phyloP scores from a whole-genome alignment of 1,140 invertebrate genomes.

The Drosophila suzukii region DNA sequence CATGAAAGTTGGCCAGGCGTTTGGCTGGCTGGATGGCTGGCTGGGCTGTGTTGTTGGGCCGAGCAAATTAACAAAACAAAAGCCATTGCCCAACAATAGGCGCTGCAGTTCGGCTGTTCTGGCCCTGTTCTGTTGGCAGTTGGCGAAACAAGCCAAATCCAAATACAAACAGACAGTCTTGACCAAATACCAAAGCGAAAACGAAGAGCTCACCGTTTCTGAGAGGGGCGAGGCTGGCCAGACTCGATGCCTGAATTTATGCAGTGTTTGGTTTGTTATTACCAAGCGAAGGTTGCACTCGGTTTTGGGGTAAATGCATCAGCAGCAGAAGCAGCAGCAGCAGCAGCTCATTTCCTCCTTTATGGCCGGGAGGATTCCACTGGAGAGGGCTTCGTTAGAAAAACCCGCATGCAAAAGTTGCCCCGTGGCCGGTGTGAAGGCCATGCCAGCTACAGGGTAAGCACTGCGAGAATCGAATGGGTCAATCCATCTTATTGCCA shows the following conservation, averaged over 20 bases:
- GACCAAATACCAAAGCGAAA: conserved; percentile 80
- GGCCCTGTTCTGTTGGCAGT: conserved; percentile 38
- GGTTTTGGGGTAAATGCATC: conserved; percentile 27
- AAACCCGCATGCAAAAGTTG: conserved; percentile 69
- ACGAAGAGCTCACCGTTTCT: conserved; percentile 46
- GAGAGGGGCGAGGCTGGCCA: conserved; percentile 5
- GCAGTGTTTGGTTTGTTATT: conserved; percentile 82
- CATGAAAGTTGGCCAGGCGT: conserved; percentile 42
- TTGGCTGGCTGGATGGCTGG: neutral
- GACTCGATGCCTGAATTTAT: conserved; percentile 77
- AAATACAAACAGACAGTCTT: conserved; percentile 62
- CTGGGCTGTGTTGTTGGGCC: conserved; percentile 32
- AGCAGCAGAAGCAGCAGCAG: conserved; percentile 20
- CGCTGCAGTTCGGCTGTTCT: conserved; percentile 12
- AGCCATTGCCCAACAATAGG: conserved; percentile 67
- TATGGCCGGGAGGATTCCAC: conserved; percentile 8
- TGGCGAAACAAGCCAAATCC: conserved; percentile 53
- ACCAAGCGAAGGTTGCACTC: conserved; percentile 41
- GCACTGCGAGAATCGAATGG: conserved; percentile 27
- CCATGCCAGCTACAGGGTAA: conserved; percentile 54
- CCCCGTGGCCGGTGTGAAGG: conserved; percentile 68
- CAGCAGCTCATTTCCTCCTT: conserved; percentile 66
- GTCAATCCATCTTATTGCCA: neutral
- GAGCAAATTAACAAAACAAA: conserved; percentile 78
- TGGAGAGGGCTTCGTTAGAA: conserved; percentile 46